Percentiles rank a stretch among this genome's conserved stretches.
phyloP scores from a whole-genome alignment of 2,888 invertebrate genomes.

The Trichogramma dendrolimi region DNA sequence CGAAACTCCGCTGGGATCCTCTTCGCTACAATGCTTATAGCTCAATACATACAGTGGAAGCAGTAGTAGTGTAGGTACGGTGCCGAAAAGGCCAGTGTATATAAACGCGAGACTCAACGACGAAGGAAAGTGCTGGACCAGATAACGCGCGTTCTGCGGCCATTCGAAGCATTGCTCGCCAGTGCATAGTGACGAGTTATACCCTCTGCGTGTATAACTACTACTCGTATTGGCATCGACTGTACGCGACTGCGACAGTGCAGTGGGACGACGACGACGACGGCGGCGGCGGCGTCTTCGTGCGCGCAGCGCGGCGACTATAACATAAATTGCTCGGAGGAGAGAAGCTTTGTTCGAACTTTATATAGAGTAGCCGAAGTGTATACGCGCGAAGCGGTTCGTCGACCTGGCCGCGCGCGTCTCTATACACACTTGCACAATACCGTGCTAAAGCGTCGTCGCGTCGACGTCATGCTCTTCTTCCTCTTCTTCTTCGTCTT shows the following conservation, averaged over 20 bases:
- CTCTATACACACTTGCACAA: background rate
- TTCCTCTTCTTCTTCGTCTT: slow-evolving; percentile 6
- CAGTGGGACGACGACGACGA: slow-evolving; percentile 29
- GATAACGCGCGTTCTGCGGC: too few species aligned
- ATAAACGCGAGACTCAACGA: too few species aligned
- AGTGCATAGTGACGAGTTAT: too few species aligned
- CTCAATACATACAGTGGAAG: too few species aligned
- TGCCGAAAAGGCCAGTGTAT: too few species aligned
- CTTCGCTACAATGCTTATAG: too few species aligned
- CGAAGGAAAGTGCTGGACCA: too few species aligned
- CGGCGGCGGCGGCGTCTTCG: slow-evolving; percentile 16
- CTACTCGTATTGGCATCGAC: background rate
- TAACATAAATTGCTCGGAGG: slow-evolving; percentile 24
- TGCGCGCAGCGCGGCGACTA: slow-evolving; percentile 11
- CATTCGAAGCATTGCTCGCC: too few species aligned
- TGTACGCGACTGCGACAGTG: slow-evolving; percentile 18
- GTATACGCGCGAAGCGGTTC: slow-evolving; percentile 18
- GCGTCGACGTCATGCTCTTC: slow-evolving; percentile 9
- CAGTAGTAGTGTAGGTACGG: too few species aligned
- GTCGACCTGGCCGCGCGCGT: slow-evolving; percentile 18
- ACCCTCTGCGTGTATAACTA: too few species aligned
- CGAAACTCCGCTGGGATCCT: too few species aligned
- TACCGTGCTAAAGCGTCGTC: background rate
- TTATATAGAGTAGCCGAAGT: slow-evolving; percentile 11
- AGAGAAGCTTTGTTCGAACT: slow-evolving; percentile 25